Conservation (phyloP, 2,797 vertebrate species). For the Micrastur ruficollis region DNA sequence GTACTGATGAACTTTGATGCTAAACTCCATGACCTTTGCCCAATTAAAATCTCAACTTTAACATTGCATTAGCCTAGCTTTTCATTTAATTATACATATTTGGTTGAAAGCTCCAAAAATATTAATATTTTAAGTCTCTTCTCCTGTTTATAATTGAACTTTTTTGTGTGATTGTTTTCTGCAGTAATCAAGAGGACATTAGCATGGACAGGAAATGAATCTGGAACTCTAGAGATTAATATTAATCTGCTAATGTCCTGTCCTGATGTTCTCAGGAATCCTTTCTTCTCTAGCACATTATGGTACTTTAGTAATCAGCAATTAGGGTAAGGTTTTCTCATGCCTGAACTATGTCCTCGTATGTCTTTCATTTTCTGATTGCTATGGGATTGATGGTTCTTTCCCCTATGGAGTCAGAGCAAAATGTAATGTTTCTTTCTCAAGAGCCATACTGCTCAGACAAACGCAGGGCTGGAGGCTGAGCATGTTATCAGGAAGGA, state of each 20-base stretch:
- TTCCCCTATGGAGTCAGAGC: slow-evolving; percentile 38
- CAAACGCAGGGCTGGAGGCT: background rate
- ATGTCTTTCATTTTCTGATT: slow-evolving; percentile 66
- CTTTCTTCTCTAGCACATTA: slow-evolving; percentile 66
- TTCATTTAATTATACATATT: slow-evolving; percentile 76
- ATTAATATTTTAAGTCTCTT: slow-evolving; percentile 79
- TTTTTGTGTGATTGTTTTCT: slow-evolving; percentile 74
- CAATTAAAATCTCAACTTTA: slow-evolving; percentile 67
- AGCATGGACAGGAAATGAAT: slow-evolving; percentile 77
- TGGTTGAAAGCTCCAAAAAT: slow-evolving; percentile 71
- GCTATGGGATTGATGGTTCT: slow-evolving; percentile 39
- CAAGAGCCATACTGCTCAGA: background rate
- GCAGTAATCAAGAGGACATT: slow-evolving; percentile 76
- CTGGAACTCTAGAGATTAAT: slow-evolving; percentile 80
- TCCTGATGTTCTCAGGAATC: slow-evolving; percentile 69
- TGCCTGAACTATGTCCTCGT: slow-evolving; percentile 54
- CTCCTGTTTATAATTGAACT: slow-evolving; percentile 72
- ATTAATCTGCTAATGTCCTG: slow-evolving; percentile 79
- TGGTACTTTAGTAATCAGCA: slow-evolving; percentile 64
- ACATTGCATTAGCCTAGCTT: slow-evolving; percentile 63
- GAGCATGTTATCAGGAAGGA: background rate
- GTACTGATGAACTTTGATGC: slow-evolving; percentile 41
- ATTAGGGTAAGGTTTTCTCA: slow-evolving; percentile 65
- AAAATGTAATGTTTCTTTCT: slow-evolving; percentile 38
- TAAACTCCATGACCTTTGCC: slow-evolving; percentile 56